Evolutionary conservation across 53 echinoderm and acorn worm species (phyloP).

Genomic region (Paracentrotus lividus): DNA sequence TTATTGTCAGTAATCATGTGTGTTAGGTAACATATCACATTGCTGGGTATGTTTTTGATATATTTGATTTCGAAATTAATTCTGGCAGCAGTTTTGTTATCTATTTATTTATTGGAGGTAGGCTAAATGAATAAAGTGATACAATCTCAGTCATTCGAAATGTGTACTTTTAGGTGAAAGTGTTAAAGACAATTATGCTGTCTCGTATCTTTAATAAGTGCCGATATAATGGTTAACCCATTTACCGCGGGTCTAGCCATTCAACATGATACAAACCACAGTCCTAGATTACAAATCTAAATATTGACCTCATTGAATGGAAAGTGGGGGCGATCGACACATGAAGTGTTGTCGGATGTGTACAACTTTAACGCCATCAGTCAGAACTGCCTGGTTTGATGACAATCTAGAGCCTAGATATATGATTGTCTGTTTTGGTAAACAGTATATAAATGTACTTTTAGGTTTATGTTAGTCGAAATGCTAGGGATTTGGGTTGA

Average conservation of each 20-base stretch:
- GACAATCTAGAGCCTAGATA: not conserved
- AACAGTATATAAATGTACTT: too few species aligned
- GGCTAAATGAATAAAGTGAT: not conserved
- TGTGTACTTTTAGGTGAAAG: conserved; percentile 34
- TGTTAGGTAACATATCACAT: too few species aligned
- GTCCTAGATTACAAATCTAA: conserved; percentile 26
- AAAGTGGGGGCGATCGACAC: not conserved
- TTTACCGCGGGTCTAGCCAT: not conserved
- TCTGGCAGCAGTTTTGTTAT: not conserved
- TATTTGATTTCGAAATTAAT: too few species aligned
- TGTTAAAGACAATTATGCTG: conserved; percentile 20
- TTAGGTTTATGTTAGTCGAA: too few species aligned
- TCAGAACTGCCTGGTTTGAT: not conserved
- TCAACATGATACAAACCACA: conserved; percentile 19
- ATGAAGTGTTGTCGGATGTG: not conserved
- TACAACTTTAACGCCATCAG: not conserved
- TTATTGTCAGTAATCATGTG: too few species aligned
- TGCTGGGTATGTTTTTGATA: too few species aligned
- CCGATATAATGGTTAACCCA: conserved; percentile 53
- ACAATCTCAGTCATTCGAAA: not conserved
- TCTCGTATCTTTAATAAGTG: conserved; percentile 18
- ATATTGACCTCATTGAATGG: not conserved
- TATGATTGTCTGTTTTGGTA: not conserved
- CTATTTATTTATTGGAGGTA: not conserved
- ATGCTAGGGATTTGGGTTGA: too few species aligned